Base-by-base conservation (phyloP, 2,888 invertebrate species). In the Neoitamus cyanurus region DNA sequence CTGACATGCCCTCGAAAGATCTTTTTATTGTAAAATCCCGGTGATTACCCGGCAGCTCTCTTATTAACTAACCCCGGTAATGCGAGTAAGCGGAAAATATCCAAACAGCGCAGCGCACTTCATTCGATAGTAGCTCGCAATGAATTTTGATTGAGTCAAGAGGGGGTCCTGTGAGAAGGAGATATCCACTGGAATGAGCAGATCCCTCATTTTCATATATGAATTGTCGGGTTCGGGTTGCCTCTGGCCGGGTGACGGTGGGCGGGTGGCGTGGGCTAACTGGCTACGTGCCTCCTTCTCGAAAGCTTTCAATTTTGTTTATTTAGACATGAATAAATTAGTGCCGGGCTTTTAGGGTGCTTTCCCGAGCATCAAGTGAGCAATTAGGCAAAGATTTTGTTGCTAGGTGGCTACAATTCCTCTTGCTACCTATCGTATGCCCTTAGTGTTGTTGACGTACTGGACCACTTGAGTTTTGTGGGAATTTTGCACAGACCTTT, bases 301-400 rank as follows among this genome's bases (percentile, higher is more conserved):
- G 42, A 34, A 75, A 75, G 75, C 75, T 75, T 75, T 42, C 75
- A 75, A 75, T 75, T 75, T 75, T 75, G 75, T 75, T 75, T 75
- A 42, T 25, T 75, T 37, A 42, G 75, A 75, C 37, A 42, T 75
- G 75, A 75, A 75, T 75, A 75, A 75, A 75, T 75, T 75, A 75
- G 20, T 36, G 75, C 42, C 36, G 20, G 42, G 42, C 75, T 42
- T 75, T 75, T 75, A 75, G 42, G 75, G 75, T 37, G 42, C 42
- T 25, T 42, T 42, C 42, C 13, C 13, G 20, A 42, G 75, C 37
- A 75, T 75, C 75, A 75, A 75, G 75, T 75, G 75, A 75, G 75
- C 75, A 75, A 75, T 75, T 75, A 75, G 37, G 75, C 70, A 37
- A 37, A 34, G 37, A 34, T 36, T 73, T 73, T 42, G 75, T 75